Conservation (phyloP, 2,113 vertebrate species). For the Anarrhichthys ocellatus region DNA sequence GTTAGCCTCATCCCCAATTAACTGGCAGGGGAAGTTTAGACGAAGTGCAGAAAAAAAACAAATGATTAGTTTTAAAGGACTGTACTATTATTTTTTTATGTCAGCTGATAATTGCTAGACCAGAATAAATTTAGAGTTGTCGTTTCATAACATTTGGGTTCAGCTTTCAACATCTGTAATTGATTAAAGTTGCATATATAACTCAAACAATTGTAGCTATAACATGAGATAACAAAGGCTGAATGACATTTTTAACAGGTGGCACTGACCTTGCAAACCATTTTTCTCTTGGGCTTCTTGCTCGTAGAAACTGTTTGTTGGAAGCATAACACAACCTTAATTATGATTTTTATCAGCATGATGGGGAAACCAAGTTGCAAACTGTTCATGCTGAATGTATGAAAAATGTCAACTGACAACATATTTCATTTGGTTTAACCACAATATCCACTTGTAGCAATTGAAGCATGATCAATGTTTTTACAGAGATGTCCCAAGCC, state of each 20-base stretch:
- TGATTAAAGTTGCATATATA: neutral
- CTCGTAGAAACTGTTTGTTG: neutral
- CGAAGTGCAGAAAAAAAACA: neutral
- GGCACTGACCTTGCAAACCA: neutral
- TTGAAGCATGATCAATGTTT: neutral
- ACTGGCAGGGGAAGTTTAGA: neutral
- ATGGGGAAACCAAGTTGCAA: neutral
- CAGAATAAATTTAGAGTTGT: neutral
- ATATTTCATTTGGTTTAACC: neutral
- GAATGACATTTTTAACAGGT: neutral
- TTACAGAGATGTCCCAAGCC: neutral
- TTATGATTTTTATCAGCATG: neutral
- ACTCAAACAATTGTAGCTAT: neutral
- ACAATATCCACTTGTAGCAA: neutral
- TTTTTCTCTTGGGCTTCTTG: neutral
- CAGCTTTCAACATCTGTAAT: neutral
- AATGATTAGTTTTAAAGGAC: neutral
- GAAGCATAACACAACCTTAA: neutral
- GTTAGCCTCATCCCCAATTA: slow-evolving; percentile 4
- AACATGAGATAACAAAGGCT: neutral
- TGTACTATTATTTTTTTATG: neutral
- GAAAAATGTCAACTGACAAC: neutral
- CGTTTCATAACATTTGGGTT: neutral
- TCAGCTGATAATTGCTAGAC: neutral
- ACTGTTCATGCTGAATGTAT: neutral